Evolutionary conservation across 1,140 invertebrate species (phyloP).

Genomic region (Drosophila novamexicana): DNA sequence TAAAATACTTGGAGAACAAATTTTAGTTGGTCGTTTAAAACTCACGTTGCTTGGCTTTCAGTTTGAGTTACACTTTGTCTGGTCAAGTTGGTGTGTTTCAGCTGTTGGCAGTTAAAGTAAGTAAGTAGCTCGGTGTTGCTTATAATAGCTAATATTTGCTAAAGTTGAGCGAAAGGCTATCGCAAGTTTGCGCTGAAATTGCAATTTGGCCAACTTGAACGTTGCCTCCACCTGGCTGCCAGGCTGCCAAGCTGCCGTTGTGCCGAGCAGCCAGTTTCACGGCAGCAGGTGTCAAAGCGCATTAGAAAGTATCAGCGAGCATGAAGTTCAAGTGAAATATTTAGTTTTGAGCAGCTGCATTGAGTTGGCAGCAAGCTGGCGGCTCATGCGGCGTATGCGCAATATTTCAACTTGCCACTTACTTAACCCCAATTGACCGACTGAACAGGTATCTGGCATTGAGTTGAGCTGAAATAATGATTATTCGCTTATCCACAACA

Average conservation of each 20-base stretch:
- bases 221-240: not conserved
- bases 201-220: conserved; percentile 21
- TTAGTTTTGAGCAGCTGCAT: not conserved
- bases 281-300: conserved; percentile 60
- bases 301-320: conserved; percentile 46
- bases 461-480: conserved; percentile 4
- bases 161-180: conserved; percentile 17
- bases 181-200: conserved; percentile 24
- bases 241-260: not conserved
- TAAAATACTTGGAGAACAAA: conserved; percentile 8
- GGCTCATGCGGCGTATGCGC: conserved; percentile 34
- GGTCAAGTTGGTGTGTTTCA: conserved; percentile 19
- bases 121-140: conserved; percentile 14
- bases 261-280: no score
- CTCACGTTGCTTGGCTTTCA: not conserved
- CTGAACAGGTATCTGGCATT: conserved; percentile 20
- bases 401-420: conserved; percentile 42
- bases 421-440: conserved; percentile 24
- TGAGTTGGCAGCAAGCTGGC: not conserved
- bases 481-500: not conserved
- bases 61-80: not conserved
- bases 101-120: conserved; percentile 10
- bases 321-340: conserved; percentile 7
- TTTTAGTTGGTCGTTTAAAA: not conserved
- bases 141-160: conserved; percentile 27